phyloP scores from a whole-genome alignment of 2,113 vertebrate species.

The Empidonax alnorum region DNA sequence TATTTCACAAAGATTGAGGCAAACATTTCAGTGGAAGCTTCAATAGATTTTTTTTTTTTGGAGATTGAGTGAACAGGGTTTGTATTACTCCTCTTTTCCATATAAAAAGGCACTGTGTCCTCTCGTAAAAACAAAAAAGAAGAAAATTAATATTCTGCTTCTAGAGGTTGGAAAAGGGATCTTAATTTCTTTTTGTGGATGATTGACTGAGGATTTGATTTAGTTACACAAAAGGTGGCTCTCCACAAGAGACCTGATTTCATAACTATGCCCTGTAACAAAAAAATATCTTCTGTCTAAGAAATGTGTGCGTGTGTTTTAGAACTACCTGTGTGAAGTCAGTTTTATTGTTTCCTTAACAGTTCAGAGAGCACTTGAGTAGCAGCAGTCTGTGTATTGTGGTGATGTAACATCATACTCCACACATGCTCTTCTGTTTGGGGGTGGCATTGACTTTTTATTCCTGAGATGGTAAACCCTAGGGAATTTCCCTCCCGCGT shows the following conservation, averaged over 20 bases:
- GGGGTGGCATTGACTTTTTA: neutral
- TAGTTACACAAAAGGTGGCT: neutral
- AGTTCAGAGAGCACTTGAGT: neutral
- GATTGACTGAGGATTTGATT: neutral
- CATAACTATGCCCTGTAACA: neutral
- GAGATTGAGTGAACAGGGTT: neutral
- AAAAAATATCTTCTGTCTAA: neutral
- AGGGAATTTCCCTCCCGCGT: neutral
- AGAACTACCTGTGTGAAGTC: neutral
- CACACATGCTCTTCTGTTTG: neutral
- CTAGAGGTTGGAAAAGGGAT: neutral
- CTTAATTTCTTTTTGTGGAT: neutral
- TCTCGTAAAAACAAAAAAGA: neutral
- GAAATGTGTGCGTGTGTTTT: neutral
- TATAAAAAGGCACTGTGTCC: accelerated
- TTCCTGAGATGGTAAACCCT: neutral
- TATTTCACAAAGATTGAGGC: neutral
- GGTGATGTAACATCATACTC: neutral
- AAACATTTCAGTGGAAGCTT: neutral
- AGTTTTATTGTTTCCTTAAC: neutral
- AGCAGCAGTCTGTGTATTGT: neutral
- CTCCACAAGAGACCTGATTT: neutral
- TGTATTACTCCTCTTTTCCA: neutral
- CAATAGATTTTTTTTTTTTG: neutral
- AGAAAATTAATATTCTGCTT: neutral